phyloP scores from a whole-genome alignment of 1,140 invertebrate species.

The Sycophaga agraensis region DNA sequence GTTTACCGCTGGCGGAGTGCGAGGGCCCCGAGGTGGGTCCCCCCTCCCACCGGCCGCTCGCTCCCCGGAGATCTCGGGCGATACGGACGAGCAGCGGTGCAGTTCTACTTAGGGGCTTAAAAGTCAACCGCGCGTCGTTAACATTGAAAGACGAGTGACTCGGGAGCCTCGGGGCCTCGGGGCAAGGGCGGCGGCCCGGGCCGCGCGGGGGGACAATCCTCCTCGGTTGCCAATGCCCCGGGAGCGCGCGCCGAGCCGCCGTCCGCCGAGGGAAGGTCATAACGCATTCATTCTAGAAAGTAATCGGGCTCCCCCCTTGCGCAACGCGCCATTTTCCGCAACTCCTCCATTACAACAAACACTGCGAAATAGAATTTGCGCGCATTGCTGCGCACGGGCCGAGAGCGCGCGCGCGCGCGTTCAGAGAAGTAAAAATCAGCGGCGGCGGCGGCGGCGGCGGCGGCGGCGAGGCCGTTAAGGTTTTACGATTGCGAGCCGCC shows the following conservation, averaged over 20 bases:
- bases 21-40: no score
- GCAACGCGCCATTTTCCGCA: conserved; percentile 22
- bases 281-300: conserved; percentile 26
- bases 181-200: not conserved
- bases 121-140: not conserved
- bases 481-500: conserved; percentile 23
- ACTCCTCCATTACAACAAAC: conserved; percentile 18
- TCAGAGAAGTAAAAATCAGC: conserved; percentile 9
- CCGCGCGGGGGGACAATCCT: conserved; percentile 9
- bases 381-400: conserved; percentile 10
- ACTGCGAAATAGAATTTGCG: conserved; percentile 24
- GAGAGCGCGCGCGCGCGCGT: no score
- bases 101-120: not conserved
- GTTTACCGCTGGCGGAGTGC: no score
- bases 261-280: conserved; percentile 15
- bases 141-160: conserved; percentile 17
- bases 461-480: no score
- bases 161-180: not conserved
- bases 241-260: not conserved
- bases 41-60: no score
- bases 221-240: conserved; percentile 14
- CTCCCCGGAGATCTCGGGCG: not conserved
- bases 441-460: no score
- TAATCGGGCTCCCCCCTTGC: conserved; percentile 15
- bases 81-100: not conserved